Evolutionary conservation across 2,797 vertebrate genomes (phyloP).

Genomic region (Notolabrus celidotus): DNA sequence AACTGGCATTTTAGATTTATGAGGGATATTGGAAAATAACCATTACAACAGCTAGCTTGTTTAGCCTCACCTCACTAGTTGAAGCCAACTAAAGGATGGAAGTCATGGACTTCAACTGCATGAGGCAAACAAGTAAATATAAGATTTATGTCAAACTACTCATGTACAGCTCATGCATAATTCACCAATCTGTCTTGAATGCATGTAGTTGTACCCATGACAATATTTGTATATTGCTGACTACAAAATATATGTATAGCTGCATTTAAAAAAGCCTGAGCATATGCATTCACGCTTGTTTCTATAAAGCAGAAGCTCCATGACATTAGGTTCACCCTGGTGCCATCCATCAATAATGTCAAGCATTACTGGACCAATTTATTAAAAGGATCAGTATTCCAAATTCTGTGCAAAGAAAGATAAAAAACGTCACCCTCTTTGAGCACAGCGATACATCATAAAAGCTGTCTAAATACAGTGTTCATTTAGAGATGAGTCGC

Average conservation of each 20-base stretch:
- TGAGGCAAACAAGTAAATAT: not conserved
- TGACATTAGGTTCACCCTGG: conserved; percentile 32
- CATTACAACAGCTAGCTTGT: too few relatives aligned
- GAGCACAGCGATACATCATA: conserved; percentile 60
- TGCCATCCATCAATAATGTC: conserved; percentile 70
- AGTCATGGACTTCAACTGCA: not conserved
- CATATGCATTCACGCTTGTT: conserved; percentile 23
- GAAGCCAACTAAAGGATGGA: too few relatives aligned
- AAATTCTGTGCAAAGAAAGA: conserved; percentile 55
- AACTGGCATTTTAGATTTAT: too few relatives aligned
- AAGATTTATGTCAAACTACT: not conserved
- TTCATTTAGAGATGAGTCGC: conserved; percentile 30
- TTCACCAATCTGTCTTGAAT: conserved; percentile 7
- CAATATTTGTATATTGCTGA: conserved; percentile 13
- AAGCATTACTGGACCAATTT: conserved; percentile 65
- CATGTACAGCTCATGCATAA: conserved; percentile 13
- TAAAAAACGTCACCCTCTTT: conserved; percentile 53
- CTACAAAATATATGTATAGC: fast-evolving
- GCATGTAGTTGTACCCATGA: conserved; percentile 13
- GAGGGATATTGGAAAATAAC: too few relatives aligned
- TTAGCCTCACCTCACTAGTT: too few relatives aligned
- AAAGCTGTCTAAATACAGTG: conserved; percentile 32
- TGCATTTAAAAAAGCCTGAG: conserved; percentile 1
- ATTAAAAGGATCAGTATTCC: conserved; percentile 63
- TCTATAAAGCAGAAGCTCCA: conserved; percentile 45